Conservation (phyloP, 2,888 invertebrate genomes). For the Hymenopus coronatus region DNA sequence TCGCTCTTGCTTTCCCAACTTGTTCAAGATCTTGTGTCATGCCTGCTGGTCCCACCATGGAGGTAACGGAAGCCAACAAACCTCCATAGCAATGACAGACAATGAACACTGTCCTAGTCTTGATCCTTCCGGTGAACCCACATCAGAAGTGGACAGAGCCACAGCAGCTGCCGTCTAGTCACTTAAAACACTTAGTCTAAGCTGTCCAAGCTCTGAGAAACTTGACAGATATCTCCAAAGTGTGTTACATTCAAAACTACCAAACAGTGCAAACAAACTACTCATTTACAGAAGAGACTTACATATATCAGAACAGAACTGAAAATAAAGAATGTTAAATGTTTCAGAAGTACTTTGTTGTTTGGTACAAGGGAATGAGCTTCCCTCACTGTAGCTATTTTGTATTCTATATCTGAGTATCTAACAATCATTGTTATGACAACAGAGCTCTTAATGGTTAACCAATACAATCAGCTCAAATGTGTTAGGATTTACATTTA, state of each 20-base stretch:
- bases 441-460: background rate
- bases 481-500: background rate
- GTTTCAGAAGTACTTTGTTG: too few relatives aligned
- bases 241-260: too few relatives aligned
- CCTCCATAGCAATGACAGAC: conserved; percentile 29
- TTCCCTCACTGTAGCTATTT: background rate
- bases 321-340: too few relatives aligned
- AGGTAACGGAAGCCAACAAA: background rate
- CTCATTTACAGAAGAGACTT: too few relatives aligned
- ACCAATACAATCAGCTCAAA: background rate
- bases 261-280: too few relatives aligned
- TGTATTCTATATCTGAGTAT: background rate
- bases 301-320: too few relatives aligned
- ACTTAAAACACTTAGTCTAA: background rate
- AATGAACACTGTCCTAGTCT: conserved; percentile 20
- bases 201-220: background rate
- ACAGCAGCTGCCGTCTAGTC: background rate
- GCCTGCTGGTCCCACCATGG: conserved; percentile 21
- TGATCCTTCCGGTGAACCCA: conserved; percentile 4
- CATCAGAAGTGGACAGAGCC: background rate
- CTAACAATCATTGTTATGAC: background rate
- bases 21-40: conserved; percentile 33
- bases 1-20: conserved; percentile 28
- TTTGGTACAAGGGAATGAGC: background rate
- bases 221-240: too few relatives aligned